Evolutionary conservation across 2,797 vertebrate species (phyloP).

Genomic region (Clarias laeviceps): DNA sequence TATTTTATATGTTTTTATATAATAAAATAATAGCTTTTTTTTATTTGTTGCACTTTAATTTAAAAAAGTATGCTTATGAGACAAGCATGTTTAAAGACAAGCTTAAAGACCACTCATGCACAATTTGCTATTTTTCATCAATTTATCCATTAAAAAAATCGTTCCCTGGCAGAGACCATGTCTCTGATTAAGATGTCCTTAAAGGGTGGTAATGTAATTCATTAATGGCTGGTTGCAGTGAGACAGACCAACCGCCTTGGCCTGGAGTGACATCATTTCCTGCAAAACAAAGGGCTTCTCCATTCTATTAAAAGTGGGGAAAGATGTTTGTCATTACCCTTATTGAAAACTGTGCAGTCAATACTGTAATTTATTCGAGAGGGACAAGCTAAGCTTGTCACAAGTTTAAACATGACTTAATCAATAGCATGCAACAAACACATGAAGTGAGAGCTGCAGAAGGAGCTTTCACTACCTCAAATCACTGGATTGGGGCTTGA

Average conservation of each 20-base stretch:
- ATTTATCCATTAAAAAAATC: not conserved
- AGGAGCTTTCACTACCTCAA: conserved; percentile 63
- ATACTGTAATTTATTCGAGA: conserved; percentile 82
- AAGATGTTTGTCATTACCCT: conserved; percentile 84
- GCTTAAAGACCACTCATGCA: too few species aligned
- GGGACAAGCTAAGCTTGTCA: conserved; percentile 80
- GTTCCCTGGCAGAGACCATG: not conserved
- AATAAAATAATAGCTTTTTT: not conserved
- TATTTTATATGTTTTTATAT: not conserved
- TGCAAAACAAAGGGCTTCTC: conserved; percentile 70
- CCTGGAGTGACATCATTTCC: conserved; percentile 64
- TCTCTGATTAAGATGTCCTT: not conserved
- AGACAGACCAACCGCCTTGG: conserved; percentile 76
- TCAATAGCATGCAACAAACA: conserved; percentile 79
- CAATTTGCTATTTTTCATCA: not conserved
- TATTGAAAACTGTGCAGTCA: conserved; percentile 81
- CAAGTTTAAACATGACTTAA: conserved; percentile 75
- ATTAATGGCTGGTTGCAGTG: conserved; percentile 64
- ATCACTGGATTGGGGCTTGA: not conserved
- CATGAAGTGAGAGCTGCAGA: conserved; percentile 67
- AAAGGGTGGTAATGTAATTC: not conserved
- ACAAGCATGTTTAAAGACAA: not conserved
- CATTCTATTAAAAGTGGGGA: conserved; percentile 81
- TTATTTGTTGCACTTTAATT: not conserved
- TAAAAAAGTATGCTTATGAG: not conserved